Evolutionary conservation across 2,888 invertebrate species (phyloP).

Genomic region (Agrenia bidenticulata): DNA sequence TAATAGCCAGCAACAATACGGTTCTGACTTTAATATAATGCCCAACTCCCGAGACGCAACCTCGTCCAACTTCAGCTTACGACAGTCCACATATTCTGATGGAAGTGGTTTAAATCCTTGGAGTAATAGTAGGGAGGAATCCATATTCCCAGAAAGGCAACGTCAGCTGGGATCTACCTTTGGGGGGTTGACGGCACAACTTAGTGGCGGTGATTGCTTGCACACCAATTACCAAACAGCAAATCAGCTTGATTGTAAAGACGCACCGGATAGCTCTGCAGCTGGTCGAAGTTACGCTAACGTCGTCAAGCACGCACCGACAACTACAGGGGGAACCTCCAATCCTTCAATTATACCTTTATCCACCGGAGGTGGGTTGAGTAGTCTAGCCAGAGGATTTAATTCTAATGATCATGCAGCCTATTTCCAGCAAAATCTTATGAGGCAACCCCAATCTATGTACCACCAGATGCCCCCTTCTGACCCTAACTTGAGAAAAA

Average conservation of each 20-base stretch:
- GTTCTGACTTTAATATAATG: too few relatives aligned
- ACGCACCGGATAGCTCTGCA: background rate
- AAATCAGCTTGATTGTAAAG: background rate
- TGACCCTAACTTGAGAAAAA: too few relatives aligned
- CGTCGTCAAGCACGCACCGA: conserved; percentile 45
- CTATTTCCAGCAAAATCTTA: conserved; percentile 5
- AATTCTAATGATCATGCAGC: conserved; percentile 8
- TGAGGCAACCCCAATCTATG: conserved; percentile 11
- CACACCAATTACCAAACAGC: too few relatives aligned
- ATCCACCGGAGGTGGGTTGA: background rate
- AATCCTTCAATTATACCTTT: too few relatives aligned
- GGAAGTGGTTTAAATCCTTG: too few relatives aligned
- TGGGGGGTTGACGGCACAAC: conserved; percentile 29
- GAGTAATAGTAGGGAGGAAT: too few relatives aligned
- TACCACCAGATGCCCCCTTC: background rate
- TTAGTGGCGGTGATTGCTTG: conserved; percentile 27
- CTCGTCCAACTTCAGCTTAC: too few relatives aligned
- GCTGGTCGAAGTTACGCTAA: conserved; percentile 46
- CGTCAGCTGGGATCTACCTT: background rate
- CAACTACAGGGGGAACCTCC: conserved; percentile 21
- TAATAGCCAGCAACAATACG: too few relatives aligned
- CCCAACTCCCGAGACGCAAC: too few relatives aligned
- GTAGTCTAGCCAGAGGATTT: conserved; percentile 2
- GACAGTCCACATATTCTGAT: too few relatives aligned
- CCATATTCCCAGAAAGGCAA: too few relatives aligned